Conservation (phyloP, 2,888 invertebrate genomes). For the Diploptera punctata region DNA sequence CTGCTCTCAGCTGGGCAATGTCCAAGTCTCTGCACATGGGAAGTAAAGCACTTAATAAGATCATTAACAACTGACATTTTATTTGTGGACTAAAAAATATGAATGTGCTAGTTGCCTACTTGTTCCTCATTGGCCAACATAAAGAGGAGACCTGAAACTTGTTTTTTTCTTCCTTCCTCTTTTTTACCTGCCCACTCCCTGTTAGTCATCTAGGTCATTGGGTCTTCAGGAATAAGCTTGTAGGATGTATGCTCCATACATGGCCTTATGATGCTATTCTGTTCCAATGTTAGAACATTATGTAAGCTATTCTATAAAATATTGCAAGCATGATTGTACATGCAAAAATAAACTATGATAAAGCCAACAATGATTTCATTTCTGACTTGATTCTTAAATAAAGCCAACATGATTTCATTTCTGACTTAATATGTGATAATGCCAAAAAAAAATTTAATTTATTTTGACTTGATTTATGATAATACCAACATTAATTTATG, state of each 20-base stretch:
- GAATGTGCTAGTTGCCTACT: conserved; percentile 6
- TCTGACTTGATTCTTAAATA: too few relatives aligned
- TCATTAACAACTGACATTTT: background rate
- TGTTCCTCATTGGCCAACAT: conserved; percentile 2
- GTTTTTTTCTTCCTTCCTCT: background rate
- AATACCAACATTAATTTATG: too few relatives aligned
- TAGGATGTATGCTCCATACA: background rate
- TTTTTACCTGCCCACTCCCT: conserved; percentile 11
- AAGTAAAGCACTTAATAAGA: background rate
- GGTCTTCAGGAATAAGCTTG: background rate
- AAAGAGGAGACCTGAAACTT: background rate
- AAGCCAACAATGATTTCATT: too few relatives aligned
- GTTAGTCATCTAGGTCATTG: conserved; percentile 20
- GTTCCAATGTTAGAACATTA: too few relatives aligned
- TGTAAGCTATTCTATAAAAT: too few relatives aligned
- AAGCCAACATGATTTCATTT: too few relatives aligned
- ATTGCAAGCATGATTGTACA: too few relatives aligned
- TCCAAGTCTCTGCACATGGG: conserved; percentile 2
- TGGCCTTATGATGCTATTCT: background rate
- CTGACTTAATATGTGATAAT: too few relatives aligned
- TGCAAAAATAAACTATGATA: too few relatives aligned
- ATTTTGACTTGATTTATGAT: too few relatives aligned
- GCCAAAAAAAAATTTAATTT: too few relatives aligned
- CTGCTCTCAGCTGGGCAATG: background rate
- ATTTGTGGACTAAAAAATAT: background rate